Base-by-base conservation (phyloP, 30 jellyfish, hydroid and myxozoan species). In the Hydractinia echinata region DNA sequence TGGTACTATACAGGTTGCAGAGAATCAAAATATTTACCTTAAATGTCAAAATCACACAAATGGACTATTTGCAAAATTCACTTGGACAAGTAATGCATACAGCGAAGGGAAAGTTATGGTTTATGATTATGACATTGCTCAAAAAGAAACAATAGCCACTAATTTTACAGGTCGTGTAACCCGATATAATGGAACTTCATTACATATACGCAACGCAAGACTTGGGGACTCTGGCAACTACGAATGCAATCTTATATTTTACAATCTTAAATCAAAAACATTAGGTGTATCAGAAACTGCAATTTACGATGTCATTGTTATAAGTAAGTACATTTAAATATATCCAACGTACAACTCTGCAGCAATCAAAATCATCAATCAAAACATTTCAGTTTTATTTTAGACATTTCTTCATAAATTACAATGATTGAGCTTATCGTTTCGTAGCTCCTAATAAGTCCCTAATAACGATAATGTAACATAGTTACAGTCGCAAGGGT, bases 41-140 rank as follows among this genome's bases (percentile, higher is more conserved):
- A 64, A 64, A 64, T 64, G 74, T 64, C 74, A 64, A 13, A 64
- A 64, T 64, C 19, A n/a, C 16, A 64, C 74, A 44, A 13, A 64
- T 64, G 74, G 74, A n/a, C 74, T 6, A 64, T 64, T 64, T 64
- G 74, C 74, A 64, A 6, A 44, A 13, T 64, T 64, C 4, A 51
- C 39, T 64, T 64, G 74, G 74, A 64, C 74, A 44, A 64, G 74
- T 64, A 64, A 13, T 64, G 74, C 74, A 64, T 64, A 64, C 18
- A 6, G 19, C 39, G 18, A 64, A 44, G 74, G 51, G 51, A 64
- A 64, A 13, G 39, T n/a, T n/a, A 64, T 51, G 19, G 74, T 64
- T 6, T 64, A 64, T 2, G 39, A 51, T 13, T 64, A 64, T 13
- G 74, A 64, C 18, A 64, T 64, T n/a, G 16, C 10, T 13, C 51